Evolutionary conservation across 1,140 invertebrate species (phyloP), one percentile per base, ranked within the genome.

Genomic region (Micrasema longulum): DNA sequence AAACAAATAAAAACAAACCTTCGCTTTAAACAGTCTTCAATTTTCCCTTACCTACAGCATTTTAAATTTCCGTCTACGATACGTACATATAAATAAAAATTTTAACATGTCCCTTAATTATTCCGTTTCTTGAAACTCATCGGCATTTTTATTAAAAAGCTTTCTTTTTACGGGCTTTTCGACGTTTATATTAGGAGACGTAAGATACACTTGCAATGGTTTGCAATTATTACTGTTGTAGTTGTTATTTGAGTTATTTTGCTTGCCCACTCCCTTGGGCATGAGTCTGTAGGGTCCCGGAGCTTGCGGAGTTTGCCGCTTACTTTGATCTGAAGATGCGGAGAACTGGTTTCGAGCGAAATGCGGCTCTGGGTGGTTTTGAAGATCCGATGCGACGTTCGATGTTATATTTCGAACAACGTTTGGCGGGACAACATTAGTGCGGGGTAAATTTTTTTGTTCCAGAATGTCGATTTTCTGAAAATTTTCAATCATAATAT

Each of bases 381-480:
- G 23, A 18, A 48, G 1, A 22, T 12, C 20, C 16, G 64, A 9
- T 26, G 20, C 12, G 38, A 67, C n/a, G 41, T 16, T 43, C 1
- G 12, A 16, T 2, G 35, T 10, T 16, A 12, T 48, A 16, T 14
- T 43, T 26, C 53, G 36, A 14, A 36, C 1, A 7, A 45, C 22
- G 48, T 60, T 57, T 23, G 53, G 67, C 1, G 53, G 18, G 6
- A 69, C 67, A 11, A 62, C 16, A 26, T 60, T 53, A 16, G 31
- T 64, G 6, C 53, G 48, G 11, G n/a, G 66, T 10, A 50, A 2
- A 23, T 65, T 18, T 53, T 43, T 64, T 31, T 55, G 50, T 47
- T 76, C 72, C 7, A 72, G 52, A 18, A 72, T 69, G 50, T 65
- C 69, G 38, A 74, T 43, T 74, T 45, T 76, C 73, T 74, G 20